Percentiles rank a stretch among this genome's conserved stretches.
Evolutionary conservation across 2,113 vertebrate species (phyloP).

Genomic region (rabbit (Oryctolagus cuniculus)): mOryCun1.1 NC_091442.1:53714501-53715000

Average conservation of each 20-base stretch:
- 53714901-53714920: not conserved
- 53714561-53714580: not conserved
- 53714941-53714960: constrained; percentile 29
- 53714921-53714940: not conserved
- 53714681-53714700: not conserved
- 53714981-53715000: constrained; percentile 1
- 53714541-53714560: not conserved
- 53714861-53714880: constrained; percentile 50
- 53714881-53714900: not conserved
- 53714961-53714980: not conserved
- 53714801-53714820: constrained; percentile 65
- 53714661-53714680: constrained; percentile 38
- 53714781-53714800: constrained; percentile 48
- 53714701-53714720: constrained; percentile 36
- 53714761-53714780: constrained; percentile 48
- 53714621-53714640: not conserved
- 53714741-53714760: not conserved
- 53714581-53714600: not conserved
- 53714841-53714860: constrained; percentile 60
- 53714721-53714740: not conserved
- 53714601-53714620: not conserved
- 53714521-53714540: not conserved
- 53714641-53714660: not conserved
- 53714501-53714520: constrained; percentile 45
- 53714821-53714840: constrained; percentile 79